Evolutionary conservation across 2,888 invertebrate species (phyloP), one percentile per base, ranked within the genome.

Genomic region (Julus scanicus): DNA sequence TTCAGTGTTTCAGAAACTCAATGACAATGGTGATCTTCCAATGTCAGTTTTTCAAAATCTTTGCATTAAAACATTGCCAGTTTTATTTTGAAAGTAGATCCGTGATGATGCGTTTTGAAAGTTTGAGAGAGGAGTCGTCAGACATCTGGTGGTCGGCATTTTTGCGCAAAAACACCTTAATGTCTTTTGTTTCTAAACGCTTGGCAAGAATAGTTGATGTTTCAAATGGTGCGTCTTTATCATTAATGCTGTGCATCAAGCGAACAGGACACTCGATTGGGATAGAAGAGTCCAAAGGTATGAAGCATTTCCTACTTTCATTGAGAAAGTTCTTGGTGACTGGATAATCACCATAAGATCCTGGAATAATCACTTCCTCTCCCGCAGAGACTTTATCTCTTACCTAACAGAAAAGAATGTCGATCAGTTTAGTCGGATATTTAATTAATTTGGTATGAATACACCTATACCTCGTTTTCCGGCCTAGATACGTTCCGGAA

Each of bases 181-280:
- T 2, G 4, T 85, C 40, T 85, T 85, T 39, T 37, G 37, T n/a
- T 39, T 44, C 37, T 11, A 85, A 13, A n/a, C 20, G 40, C 29
- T 85, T 85, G 13, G 85, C 85, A 13, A 85, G 39, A 8, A 39
- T 37, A 2, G 29, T 85, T 6, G 85, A 37, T 11, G n/a, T 85
- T 17, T 85, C 40, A n/a, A 85, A 85, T 40, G 85, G 85, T 13
- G 85, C 20, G 9, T n/a, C 20, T 85, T 29, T 44, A 39, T 85
- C 85, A n/a, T 1, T 11, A n/a, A 85, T 29, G 3, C 37, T n/a
- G 29, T 85, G 85, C 39, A 85, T 37, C 40, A 85, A 44, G 1
- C 37, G 29, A 40, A 85, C 44, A 9, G 85, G 85, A 39, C 29
- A 85, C 11, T 85, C 9, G 40, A 85, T 85, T 6, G 39, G 85